These are phyloP conservation scores for Nemotelus nigrinus DNA, from an alignment of 2,888 invertebrate genomes.

Conservation along the genomic window DNA sequence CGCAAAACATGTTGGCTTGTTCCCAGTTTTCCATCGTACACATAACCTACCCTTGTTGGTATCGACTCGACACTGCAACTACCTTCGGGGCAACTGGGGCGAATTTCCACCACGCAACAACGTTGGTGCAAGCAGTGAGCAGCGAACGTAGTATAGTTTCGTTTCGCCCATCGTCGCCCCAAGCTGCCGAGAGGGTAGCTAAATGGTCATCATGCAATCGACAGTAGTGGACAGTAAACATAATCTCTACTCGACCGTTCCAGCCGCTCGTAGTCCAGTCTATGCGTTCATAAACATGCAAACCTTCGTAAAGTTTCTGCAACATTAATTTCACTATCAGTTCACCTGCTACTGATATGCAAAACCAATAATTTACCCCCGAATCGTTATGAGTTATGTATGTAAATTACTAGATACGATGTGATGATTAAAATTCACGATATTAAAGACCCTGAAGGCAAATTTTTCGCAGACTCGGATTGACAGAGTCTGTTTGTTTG, in stretches of 20 bases:
- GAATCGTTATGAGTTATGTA: constrained; percentile 40
- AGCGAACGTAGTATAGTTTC: too few species aligned
- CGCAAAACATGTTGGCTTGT: constrained; percentile 30
- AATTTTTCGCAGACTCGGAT: constrained; percentile 10
- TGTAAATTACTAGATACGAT: constrained; percentile 45
- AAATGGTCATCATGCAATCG: constrained; percentile 27
- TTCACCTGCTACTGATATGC: constrained; percentile 45
- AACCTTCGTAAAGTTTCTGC: constrained; percentile 40
- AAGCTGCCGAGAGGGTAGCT: constrained; percentile 3
- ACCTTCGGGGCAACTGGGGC: not conserved
- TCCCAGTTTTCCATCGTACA: not conserved
- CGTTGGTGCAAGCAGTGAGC: not conserved
- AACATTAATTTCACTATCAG: constrained; percentile 48
- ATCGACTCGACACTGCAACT: not conserved
- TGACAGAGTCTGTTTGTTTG: not conserved
- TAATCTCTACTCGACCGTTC: not conserved
- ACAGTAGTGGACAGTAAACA: constrained; percentile 4
- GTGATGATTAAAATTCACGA: constrained; percentile 38
- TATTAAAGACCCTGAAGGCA: constrained; percentile 18
- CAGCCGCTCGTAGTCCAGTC: not conserved
- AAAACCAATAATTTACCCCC: constrained; percentile 49
- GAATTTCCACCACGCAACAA: not conserved
- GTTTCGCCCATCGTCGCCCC: not conserved
- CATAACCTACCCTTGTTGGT: not conserved
- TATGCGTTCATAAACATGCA: not conserved